Conservation (phyloP, 2,113 vertebrate genomes). For the Oryzias woworae region DNA sequence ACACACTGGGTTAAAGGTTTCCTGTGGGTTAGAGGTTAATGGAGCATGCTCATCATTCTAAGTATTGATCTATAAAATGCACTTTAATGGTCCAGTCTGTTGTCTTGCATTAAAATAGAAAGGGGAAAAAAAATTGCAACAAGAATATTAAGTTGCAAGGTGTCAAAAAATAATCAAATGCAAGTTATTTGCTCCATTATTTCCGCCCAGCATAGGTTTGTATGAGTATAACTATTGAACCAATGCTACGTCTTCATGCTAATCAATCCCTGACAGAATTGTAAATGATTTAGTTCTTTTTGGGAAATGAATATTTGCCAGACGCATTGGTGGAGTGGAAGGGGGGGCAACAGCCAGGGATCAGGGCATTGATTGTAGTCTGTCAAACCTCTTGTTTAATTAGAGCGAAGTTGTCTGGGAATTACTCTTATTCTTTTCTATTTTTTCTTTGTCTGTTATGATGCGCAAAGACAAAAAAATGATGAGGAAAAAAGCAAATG, state of each 20-base stretch:
- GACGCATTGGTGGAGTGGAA: slow-evolving; percentile 20
- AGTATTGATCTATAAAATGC: slow-evolving; percentile 81
- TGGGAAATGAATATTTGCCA: slow-evolving; percentile 80
- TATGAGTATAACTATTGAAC: slow-evolving; percentile 84
- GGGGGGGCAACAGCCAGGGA: slow-evolving; percentile 56
- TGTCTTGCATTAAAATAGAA: slow-evolving; percentile 77
- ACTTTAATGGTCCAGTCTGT: slow-evolving; percentile 71
- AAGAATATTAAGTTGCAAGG: slow-evolving; percentile 86
- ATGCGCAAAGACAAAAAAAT: slow-evolving; percentile 26
- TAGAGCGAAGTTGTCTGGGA: slow-evolving; percentile 70
- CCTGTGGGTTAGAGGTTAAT: background rate
- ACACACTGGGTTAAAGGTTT: slow-evolving; percentile 11
- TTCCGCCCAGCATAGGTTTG: slow-evolving; percentile 78
- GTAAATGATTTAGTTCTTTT: slow-evolving; percentile 82
- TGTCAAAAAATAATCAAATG: slow-evolving; percentile 55
- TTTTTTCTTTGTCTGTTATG: slow-evolving; percentile 29
- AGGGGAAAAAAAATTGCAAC: slow-evolving; percentile 65
- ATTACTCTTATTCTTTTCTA: slow-evolving; percentile 19
- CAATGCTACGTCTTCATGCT: slow-evolving; percentile 74
- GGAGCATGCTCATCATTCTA: slow-evolving; percentile 39
- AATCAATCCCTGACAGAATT: slow-evolving; percentile 83
- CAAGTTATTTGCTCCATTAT: slow-evolving; percentile 81
- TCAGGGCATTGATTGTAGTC: slow-evolving; percentile 69
- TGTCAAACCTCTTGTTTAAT: slow-evolving; percentile 75
- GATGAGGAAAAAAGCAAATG: slow-evolving; percentile 25